Conservation (phyloP, 2,113 vertebrate species). For the Python bivittatus region DNA sequence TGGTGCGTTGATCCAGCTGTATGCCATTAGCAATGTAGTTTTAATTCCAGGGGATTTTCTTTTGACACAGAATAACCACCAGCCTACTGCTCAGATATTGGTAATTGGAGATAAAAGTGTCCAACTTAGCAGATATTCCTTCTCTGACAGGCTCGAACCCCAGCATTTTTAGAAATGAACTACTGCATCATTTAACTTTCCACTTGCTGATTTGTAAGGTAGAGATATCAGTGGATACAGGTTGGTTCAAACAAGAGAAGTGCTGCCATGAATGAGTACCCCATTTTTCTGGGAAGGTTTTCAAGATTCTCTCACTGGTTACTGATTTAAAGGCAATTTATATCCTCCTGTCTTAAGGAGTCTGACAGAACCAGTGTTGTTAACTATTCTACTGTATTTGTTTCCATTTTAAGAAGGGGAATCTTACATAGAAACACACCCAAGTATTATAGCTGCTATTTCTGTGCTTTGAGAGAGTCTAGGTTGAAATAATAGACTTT, state of each 20-base stretch:
- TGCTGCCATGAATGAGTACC: not conserved
- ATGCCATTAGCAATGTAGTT: not conserved
- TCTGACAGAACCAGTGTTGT: no score
- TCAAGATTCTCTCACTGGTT: not conserved
- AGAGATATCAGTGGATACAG: not conserved
- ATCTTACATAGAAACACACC: no score
- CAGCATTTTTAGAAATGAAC: no score
- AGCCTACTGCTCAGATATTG: no score
- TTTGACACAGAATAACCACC: not conserved
- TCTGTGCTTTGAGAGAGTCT: no score
- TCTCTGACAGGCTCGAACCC: not conserved
- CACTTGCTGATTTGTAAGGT: not conserved
- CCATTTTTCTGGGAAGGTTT: not conserved
- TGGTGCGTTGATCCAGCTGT: not conserved
- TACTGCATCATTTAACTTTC: not conserved
- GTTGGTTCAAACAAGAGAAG: not conserved
- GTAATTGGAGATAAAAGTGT: not conserved
- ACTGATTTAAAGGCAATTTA: not conserved
- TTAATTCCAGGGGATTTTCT: not conserved
- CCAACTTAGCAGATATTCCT: not conserved
- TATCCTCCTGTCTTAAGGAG: not conserved
- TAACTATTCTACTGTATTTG: no score
- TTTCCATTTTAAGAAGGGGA: no score
- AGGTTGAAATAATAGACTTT: no score
- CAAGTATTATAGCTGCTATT: no score